Evolutionary conservation across 2,113 vertebrate genomes (phyloP), one percentile per base, ranked within the genome.

Genomic region (Baryphthengus martii): DNA sequence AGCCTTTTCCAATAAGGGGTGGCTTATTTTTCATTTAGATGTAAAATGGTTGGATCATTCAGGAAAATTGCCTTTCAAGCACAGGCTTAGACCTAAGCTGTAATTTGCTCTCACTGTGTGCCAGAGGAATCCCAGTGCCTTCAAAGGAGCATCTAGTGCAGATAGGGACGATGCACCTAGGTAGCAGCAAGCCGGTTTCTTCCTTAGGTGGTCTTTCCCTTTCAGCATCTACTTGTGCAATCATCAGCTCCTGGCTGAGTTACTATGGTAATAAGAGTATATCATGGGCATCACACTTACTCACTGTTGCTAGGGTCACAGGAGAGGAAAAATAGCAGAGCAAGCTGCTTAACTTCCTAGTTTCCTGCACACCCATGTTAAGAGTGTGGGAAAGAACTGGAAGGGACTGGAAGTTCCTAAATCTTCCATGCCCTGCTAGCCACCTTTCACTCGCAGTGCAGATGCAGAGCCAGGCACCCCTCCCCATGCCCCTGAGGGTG

Each of bases 241-340:
- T 62, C 83, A 50, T 23, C 84, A 91, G 70, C 82, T 96, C 81
- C 59, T 49, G 90, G 45, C 33, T 91, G 94, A 96, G 93, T 97
- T 96, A 91, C 96, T 93, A 94, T 94, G 93, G 94, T 70, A 94
- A 96, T 97, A 77, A 72, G 75, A 71, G 78, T 74, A 50, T 65
- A 88, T 55, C 45, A 55, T 10, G 82, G 88, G 85, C 90, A 55
- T 62, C 90, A 45, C 63, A 66, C 81, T 85, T 84, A 74, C 35
- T 74, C 50, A 50, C 85, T 91, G 91, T 94, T 23, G 2, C 89
- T 75, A 91, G 80, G 94, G 89, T 87, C 93, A 71, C 55, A 20
- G 42, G 73, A 94, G 73, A 94, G 52, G 89, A 79, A 79, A 96
- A 88, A 83, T 2, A 94, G 88, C 67, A 70, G 53, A 82, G 67